A percentile compares a stretch with the other conserved stretches of the same genome.
These are phyloP conservation scores for Decapterus maruadsi DNA, from an alignment of 2,797 vertebrate genomes.

Conservation along the genomic window DNA sequence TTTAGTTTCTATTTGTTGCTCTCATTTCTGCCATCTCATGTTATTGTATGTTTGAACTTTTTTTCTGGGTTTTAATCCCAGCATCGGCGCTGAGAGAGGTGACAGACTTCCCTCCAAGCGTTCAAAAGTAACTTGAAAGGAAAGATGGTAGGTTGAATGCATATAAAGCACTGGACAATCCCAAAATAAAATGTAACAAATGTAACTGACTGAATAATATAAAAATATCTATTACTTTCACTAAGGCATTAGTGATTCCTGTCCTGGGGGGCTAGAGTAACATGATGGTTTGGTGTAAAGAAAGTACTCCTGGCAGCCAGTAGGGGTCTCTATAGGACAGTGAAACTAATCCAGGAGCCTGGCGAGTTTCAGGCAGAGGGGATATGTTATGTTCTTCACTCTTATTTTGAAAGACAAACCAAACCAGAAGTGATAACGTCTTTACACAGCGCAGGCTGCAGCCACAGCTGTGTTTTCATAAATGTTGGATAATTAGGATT, in stretches of 20 bases:
- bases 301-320: conserved; percentile 21
- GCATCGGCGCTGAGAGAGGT: too few species aligned
- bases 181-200: too few species aligned
- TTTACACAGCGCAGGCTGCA: background rate
- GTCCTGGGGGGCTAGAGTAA: too few species aligned
- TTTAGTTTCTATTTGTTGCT: background rate
- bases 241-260: too few species aligned
- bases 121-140: too few species aligned
- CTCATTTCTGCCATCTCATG: background rate
- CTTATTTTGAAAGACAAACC: background rate
- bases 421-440: background rate
- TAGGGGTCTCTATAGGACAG: conserved; percentile 63
- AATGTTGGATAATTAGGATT: background rate
- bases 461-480: background rate
- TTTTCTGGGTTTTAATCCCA: too few species aligned
- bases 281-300: background rate
- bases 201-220: too few species aligned
- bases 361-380: background rate
- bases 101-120: too few species aligned
- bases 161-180: too few species aligned
- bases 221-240: too few species aligned
- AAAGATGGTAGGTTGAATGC: too few species aligned
- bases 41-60: background rate
- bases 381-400: background rate
- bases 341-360: background rate